Base-by-base conservation (phyloP, 2,797 vertebrate species). In the Lateolabrax maculatus region DNA sequence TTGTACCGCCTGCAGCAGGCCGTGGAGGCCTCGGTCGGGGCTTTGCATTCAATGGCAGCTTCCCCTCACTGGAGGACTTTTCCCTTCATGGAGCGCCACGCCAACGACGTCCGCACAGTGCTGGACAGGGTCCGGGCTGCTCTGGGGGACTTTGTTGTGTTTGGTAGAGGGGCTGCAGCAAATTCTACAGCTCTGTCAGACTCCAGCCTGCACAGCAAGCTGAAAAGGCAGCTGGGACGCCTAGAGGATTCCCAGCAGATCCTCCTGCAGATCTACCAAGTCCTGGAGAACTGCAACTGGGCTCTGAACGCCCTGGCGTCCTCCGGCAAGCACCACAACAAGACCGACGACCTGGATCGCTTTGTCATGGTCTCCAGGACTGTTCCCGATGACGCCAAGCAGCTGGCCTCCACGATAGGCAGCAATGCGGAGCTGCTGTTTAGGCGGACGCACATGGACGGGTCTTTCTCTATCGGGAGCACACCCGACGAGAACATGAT, bases 231-330 rank as follows among this genome's bases (percentile, higher is more conserved):
- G 84, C 95, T 99, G 51, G 97, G 96, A 4, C 95, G 98, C 31
- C 92, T 99, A 44, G 97, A 98, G 75, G 97, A 99, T 86, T 98
- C 98, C 0, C 94, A 98, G 83, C 97, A 98, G 93, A 98, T 99
- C 84, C 95, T 99, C 7, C 94, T 96, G 62, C 97, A 98, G 84
- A 96, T 95, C 80, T 95, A 95, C 81, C 97, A 96, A 0, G 93
- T 95, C 65, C 86, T 98, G 81, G 97, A 95, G 64, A 96, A 93
- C 81, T 95, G 92, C 81, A 93, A 86, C 88, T 98, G 98, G 98
- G 96, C 97, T 6, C 89, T 96, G 79, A 96, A 96, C 0, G 61
- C 96, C 23, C 90, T 98, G 19, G 95, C 88, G 1, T 72, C 91
- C 6, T 96, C 95, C 9, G 77, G 80, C 12, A 87, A 95, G 77